Evolutionary conservation across 1,140 invertebrate genomes (phyloP), one percentile per base, ranked within the genome.

Genomic region (Cyclargus thomasi): DNA sequence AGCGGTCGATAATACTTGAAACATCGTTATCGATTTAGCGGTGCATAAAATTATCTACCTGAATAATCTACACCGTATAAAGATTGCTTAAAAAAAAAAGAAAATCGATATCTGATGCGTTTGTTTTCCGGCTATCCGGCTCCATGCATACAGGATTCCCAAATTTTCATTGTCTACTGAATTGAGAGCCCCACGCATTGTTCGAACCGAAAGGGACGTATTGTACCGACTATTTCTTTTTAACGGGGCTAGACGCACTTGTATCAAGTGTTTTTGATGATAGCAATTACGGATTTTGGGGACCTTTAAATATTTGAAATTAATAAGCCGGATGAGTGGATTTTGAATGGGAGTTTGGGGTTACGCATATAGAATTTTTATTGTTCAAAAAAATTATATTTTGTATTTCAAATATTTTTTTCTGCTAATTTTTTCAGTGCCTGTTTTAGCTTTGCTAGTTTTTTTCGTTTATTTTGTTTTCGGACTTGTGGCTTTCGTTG

Each of bases 131-230:
- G 39, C 39, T 47, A 47, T 14, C 39, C 39, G 39, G 39, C 14
- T 47, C 39, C 39, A 47, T 47, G 39, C 39, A 47, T 47, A 16
- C 39, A 14, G 39, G 39, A 47, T 47, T 47, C 39, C 39, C 11
- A 47, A 47, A 47, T 47, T 47, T 47, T 47, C 39, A 47, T 47
- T 47, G 39, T 47, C 39, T 14, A 47, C 39, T 47, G 39, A 47
- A 16, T 47, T 16, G 39, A 47, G 39, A 16, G 39, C 39, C 8
- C 7, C 39, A 47, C 39, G 39, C 39, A 47, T 47, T 47, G 39
- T 47, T 47, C 39, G 8, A 47, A 47, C 39, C 29, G 8, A 47
- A 47, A 47, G 14, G 11, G 39, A 47, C 39, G 11, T 47, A 47
- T 47, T 47, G 39, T 47, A 16, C 39, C 2, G 39, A 16, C 39